Evolutionary conservation across 2,797 vertebrate genomes (phyloP).

Genomic region (Alcedo quadribrachys): DNA sequence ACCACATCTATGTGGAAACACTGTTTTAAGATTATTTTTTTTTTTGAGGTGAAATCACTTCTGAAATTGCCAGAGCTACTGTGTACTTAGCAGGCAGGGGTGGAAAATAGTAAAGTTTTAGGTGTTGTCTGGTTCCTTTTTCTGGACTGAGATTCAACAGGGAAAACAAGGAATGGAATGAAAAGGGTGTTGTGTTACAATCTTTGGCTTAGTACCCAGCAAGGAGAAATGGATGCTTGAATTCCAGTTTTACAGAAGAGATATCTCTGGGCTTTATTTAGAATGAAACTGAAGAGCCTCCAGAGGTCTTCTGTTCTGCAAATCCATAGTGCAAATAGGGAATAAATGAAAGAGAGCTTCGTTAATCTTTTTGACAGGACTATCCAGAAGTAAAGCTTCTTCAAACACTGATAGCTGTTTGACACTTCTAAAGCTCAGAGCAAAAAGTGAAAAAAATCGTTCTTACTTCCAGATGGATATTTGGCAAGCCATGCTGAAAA

Average conservation of each 20-base stretch:
- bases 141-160: background rate
- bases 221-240: background rate
- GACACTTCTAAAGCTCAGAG: background rate
- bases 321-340: background rate
- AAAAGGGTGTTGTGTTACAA: background rate
- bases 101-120: background rate
- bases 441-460: background rate
- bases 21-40: background rate
- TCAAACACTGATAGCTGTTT: background rate
- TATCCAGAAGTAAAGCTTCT: constrained; percentile 27
- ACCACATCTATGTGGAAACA: background rate
- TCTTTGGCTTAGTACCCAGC: background rate
- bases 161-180: background rate
- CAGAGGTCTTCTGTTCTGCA: background rate
- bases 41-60: background rate
- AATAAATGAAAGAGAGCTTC: background rate
- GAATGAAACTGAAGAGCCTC: background rate
- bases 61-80: background rate
- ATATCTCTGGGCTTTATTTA: background rate
- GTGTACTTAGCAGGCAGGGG: background rate
- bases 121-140: background rate
- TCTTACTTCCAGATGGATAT: background rate
- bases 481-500: background rate
- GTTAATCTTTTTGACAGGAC: constrained; percentile 30
- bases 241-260: background rate